Conservation (phyloP, 2,888 invertebrate species). For the Opisthograptis luteolata region DNA sequence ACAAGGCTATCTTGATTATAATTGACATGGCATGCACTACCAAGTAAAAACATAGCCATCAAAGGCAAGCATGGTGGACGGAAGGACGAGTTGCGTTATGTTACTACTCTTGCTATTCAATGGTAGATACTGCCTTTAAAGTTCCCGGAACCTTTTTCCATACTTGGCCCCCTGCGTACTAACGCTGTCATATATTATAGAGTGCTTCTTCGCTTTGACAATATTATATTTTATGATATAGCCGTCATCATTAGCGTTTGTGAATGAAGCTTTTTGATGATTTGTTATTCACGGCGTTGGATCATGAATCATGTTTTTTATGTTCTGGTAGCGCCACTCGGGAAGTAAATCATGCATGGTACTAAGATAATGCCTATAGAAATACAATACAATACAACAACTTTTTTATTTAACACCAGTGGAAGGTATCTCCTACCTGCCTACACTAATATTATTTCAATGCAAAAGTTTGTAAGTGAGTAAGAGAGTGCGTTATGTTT, state of each 20-base stretch:
- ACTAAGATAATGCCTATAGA: no score
- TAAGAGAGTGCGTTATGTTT: no score
- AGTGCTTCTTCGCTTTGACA: constrained; percentile 41
- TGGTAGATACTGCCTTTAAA: constrained; percentile 50
- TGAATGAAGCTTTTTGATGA: constrained; percentile 21
- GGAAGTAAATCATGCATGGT: not conserved
- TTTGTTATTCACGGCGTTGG: constrained; percentile 18
- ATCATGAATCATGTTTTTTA: constrained; percentile 3
- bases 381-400: no score
- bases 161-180: constrained; percentile 47
- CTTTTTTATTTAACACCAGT: no score
- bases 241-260: constrained; percentile 28
- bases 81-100: constrained; percentile 65
- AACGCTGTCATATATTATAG: constrained; percentile 47
- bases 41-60: constrained; percentile 26
- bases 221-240: constrained; percentile 24
- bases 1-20: constrained; percentile 23
- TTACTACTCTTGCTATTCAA: constrained; percentile 73
- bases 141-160: constrained; percentile 66
- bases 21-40: constrained; percentile 12
- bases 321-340: constrained; percentile 8
- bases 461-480: no score
- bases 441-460: no score
- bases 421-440: no score
- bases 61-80: constrained; percentile 39